Base-by-base conservation (phyloP, 2,888 invertebrate genomes). In the Noctuana brunneofusca region DNA sequence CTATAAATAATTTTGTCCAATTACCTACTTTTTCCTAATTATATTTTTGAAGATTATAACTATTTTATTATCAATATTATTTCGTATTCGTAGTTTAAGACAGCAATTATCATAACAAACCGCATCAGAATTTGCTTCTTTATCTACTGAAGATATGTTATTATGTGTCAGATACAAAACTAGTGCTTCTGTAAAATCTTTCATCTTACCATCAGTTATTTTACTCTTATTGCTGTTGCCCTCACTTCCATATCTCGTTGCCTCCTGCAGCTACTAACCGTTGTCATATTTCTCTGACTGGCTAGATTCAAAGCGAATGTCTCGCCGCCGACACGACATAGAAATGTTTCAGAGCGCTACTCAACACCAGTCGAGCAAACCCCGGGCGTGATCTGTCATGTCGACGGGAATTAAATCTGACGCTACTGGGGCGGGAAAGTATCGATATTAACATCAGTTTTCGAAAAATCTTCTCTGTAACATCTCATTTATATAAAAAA, bases 331-430 rank as follows among this genome's bases (percentile, higher is more conserved):
- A 60, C 35, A 24, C 38, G 53, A 38, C 55, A 62, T 62, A 55
- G 62, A 62, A 55, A 48, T 55, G 62, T 62, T 55, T 55, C 62
- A 38, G 60, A 54, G 38, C 54, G 60, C 62, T 55, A 54, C 62
- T 62, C 62, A 62, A 49, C 62, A 50, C 55, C 62, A 55, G 62
- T 43, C 62, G 56, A 20, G 55, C 50, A 50, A 43, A 43, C 41
- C 46, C 50, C 56, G 56, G 30, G 52, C 63, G 63, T 38, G 63
- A 63, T 57, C 43, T 57, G 63, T 63, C 63, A 63, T 57, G 63
- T 71, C 68, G 56, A 20, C 38, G 52, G 66, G 68, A 64, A 70
- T 71, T 71, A 71, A 66, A 68, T 65, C 63, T 65, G 67, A 68
- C 67, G 63, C 65, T 11, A 24, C 65, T 63, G 67, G 66, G 58